A percentile compares a stretch with the other conserved stretches of the same genome.
Conservation (phyloP, 2,797 vertebrate genomes). For the Ctenochaetus hawaiiensis region DNA sequence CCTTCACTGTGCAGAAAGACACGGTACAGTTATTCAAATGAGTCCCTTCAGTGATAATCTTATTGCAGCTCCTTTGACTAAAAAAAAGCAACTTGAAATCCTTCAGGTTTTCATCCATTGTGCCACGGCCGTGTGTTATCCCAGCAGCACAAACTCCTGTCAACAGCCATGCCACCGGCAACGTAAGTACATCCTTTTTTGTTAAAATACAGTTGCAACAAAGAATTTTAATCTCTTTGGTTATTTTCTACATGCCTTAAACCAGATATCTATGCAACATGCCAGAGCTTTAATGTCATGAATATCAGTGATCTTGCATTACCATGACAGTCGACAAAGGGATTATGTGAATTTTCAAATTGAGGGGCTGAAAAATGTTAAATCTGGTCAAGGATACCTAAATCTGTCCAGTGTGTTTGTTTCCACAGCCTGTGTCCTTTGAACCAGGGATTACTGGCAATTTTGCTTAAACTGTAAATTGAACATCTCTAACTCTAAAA, state of each 20-base stretch:
- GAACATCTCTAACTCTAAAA: neutral
- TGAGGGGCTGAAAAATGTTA: neutral
- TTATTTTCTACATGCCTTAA: no score
- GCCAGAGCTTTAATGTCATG: neutral
- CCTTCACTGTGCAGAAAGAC: conserved; percentile 42
- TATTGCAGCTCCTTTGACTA: fast-evolving
- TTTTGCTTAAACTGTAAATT: neutral
- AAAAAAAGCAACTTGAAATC: fast-evolving
- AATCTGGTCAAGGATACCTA: neutral
- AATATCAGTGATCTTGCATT: neutral
- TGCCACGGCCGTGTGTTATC: conserved; percentile 72
- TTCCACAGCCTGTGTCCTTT: neutral
- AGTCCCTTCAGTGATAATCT: fast-evolving
- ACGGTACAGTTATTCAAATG: conserved; percentile 48
- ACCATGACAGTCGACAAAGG: neutral
- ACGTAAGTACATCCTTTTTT: conserved; percentile 68
- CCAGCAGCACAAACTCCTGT: conserved; percentile 70
- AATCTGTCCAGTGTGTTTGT: no score
- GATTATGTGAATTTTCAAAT: neutral
- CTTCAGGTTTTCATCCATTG: conserved; percentile 84
- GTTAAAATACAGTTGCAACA: neutral
- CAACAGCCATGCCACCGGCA: conserved; percentile 72
- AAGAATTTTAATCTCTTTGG: no score
- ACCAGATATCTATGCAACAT: no score
- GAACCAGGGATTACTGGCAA: neutral